A percentile compares a stretch with the other conserved stretches of the same genome.
Evolutionary conservation across 2,113 vertebrate genomes (phyloP).

Genomic region (Arizona elegans): DNA sequence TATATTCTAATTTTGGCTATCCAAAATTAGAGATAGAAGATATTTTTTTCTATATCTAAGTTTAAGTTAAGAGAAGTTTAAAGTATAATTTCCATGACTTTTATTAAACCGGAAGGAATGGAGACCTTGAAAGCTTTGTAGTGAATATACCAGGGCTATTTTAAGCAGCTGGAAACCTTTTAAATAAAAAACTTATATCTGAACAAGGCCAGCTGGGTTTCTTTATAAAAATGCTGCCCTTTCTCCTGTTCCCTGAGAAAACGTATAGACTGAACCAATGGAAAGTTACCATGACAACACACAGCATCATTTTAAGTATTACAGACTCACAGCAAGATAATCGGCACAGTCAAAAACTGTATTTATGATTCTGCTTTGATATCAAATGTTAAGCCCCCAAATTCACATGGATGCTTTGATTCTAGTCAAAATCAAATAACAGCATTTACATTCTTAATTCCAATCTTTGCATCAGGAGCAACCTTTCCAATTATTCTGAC

Average conservation of each 20-base stretch:
- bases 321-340: conserved; percentile 66
- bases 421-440: conserved; percentile 46
- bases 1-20: neutral
- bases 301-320: conserved; percentile 72
- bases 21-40: neutral
- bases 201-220: conserved; percentile 56
- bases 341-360: conserved; percentile 60
- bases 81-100: conserved; percentile 41
- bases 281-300: conserved; percentile 79
- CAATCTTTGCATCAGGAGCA: neutral
- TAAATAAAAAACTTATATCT: conserved; percentile 65
- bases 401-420: conserved; percentile 49
- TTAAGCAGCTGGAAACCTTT: conserved; percentile 57
- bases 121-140: conserved; percentile 6
- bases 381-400: conserved; percentile 54
- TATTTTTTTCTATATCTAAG: neutral
- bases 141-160: conserved; percentile 49
- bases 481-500: neutral
- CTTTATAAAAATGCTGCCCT: conserved; percentile 58
- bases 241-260: conserved; percentile 68
- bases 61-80: neutral
- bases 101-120: conserved; percentile 43
- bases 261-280: conserved; percentile 65
- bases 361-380: conserved; percentile 56
- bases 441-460: conserved; percentile 45